A percentile compares a stretch with the other conserved stretches of the same genome.
Evolutionary conservation across 37 sponge, comb jelly and placozoan genomes (phyloP).

Genomic region (Oscarella lobularis): DNA sequence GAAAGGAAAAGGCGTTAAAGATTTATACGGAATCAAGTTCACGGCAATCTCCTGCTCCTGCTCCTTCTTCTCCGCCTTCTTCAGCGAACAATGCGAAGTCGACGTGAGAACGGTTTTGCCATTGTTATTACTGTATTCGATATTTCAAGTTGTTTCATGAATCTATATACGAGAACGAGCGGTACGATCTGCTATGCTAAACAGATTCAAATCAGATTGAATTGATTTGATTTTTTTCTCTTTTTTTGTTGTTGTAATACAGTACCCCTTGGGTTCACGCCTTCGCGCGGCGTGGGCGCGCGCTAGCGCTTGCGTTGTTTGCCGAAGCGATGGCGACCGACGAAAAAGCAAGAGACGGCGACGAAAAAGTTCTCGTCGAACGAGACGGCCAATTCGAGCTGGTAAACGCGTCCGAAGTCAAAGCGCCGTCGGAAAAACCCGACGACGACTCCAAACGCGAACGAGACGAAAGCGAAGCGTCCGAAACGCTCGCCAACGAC

Average conservation of each 20-base stretch:
- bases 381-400: slow-evolving; percentile 47
- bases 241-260: too few species aligned
- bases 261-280: too few species aligned
- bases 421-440: slow-evolving; percentile 4
- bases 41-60: background rate
- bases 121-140: background rate
- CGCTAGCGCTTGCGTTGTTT: too few species aligned
- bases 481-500: background rate
- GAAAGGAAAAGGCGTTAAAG: slow-evolving; percentile 60
- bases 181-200: too few species aligned
- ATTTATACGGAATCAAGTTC: slow-evolving; percentile 28
- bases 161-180: too few species aligned
- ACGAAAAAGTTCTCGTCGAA: slow-evolving; percentile 42
- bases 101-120: background rate
- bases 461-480: background rate
- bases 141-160: too few species aligned
- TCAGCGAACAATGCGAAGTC: background rate
- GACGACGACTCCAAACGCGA: background rate
- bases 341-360: background rate
- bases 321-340: too few species aligned
- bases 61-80: background rate
- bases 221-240: too few species aligned
- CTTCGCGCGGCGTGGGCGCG: too few species aligned
- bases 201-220: too few species aligned
- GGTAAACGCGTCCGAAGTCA: slow-evolving; percentile 26